Evolutionary conservation across 2,113 vertebrate species (phyloP).

Genomic region (Xenotilapia flavipinnis): DNA sequence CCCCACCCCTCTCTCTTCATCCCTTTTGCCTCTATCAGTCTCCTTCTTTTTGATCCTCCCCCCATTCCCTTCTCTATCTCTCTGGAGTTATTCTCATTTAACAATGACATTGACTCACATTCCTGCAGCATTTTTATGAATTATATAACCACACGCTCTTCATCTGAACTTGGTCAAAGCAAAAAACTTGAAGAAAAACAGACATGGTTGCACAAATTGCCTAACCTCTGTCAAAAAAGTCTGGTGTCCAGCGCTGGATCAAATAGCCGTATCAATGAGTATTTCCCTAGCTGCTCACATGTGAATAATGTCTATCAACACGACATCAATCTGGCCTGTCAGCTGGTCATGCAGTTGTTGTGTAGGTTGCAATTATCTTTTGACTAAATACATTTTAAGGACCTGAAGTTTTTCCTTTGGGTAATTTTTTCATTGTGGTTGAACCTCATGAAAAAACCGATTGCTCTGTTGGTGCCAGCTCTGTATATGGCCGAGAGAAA

Average conservation of each 20-base stretch:
- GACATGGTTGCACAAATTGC: not conserved
- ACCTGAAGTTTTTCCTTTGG: not conserved
- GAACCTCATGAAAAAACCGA: constrained; percentile 17
- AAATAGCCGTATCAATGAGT: not conserved
- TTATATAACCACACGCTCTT: not conserved
- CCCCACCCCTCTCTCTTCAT: not conserved
- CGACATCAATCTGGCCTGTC: constrained; percentile 5
- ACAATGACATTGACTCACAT: constrained; percentile 1
- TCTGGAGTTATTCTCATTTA: not conserved
- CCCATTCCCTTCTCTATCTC: not conserved
- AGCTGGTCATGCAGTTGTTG: constrained; percentile 3
- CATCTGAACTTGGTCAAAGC: constrained; percentile 20
- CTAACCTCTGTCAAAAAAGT: constrained; percentile 22
- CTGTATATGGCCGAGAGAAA: constrained; percentile 64
- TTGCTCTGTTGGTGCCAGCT: constrained; percentile 44
- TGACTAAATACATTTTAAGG: constrained; percentile 3
- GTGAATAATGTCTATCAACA: constrained; percentile 10
- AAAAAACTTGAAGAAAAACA: constrained; percentile 32
- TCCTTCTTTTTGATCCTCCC: constrained; percentile 8
- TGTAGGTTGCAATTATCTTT: constrained; percentile 15
- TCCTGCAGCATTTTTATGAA: constrained; percentile 19
- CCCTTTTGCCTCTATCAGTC: not conserved
- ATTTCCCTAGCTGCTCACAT: constrained; percentile 6
- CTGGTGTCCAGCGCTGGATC: not conserved
- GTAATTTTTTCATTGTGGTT: constrained; percentile 18